A percentile compares a stretch with the other conserved stretches of the same genome.
These are phyloP conservation scores for Goniozus legneri DNA, from an alignment of 1,140 invertebrate species.

Conservation along the genomic window DNA sequence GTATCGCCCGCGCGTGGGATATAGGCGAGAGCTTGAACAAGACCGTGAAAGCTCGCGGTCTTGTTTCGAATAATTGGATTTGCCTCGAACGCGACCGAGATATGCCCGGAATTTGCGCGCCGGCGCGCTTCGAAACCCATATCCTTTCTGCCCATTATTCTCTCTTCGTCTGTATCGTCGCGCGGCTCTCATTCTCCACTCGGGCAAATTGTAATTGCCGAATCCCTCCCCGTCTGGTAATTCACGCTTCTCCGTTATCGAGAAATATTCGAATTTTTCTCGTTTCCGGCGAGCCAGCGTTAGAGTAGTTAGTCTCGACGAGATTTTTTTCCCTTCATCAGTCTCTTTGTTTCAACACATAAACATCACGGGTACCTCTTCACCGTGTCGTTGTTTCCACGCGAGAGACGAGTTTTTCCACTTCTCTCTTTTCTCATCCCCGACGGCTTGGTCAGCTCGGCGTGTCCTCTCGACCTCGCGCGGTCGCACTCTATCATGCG, in stretches of 20 bases:
- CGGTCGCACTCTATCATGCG: slow-evolving; percentile 34
- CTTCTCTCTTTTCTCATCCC: neutral
- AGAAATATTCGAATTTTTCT: too few species aligned
- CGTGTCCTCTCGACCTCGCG: slow-evolving; percentile 4
- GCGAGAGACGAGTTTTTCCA: too few species aligned
- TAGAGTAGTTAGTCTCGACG: too few species aligned
- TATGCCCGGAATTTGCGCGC: slow-evolving; percentile 24
- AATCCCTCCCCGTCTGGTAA: too few species aligned
- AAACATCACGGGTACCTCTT: too few species aligned
- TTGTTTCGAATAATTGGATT: slow-evolving; percentile 51
- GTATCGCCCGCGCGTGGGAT: too few species aligned
- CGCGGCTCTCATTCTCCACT: slow-evolving; percentile 15
- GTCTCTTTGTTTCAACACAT: too few species aligned
- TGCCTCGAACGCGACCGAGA: slow-evolving; percentile 37
- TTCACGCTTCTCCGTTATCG: too few species aligned
- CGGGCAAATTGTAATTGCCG: slow-evolving; percentile 22
- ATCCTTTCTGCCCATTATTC: neutral
- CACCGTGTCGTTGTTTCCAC: too few species aligned
- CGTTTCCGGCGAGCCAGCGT: too few species aligned
- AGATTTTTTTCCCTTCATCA: too few species aligned
- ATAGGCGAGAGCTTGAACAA: slow-evolving; percentile 43
- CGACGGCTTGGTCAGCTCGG: neutral
- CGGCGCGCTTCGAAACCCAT: neutral
- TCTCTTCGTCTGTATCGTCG: slow-evolving; percentile 6
- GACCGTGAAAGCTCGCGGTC: slow-evolving; percentile 48